These are phyloP conservation scores for Serilophus lunatus DNA, from an alignment of 2,113 vertebrate species.

Conservation along the genomic window DNA sequence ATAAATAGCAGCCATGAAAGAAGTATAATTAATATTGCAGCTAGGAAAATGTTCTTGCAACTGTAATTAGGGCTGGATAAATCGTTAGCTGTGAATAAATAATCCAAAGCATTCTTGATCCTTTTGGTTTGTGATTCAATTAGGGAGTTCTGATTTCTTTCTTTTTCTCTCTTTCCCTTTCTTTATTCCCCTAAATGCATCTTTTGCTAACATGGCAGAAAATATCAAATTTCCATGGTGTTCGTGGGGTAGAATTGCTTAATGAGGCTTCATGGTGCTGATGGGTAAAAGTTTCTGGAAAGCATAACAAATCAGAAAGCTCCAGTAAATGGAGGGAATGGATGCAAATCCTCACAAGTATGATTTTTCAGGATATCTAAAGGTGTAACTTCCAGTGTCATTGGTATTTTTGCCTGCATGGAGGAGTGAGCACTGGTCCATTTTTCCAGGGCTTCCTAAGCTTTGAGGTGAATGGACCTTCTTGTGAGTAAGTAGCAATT, in stretches of 20 bases:
- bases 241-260: neutral
- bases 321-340: neutral
- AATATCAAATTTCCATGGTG: neutral
- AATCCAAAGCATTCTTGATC: slow-evolving; percentile 8
- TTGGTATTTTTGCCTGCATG: neutral
- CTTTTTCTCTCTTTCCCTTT: neutral
- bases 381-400: neutral
- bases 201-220: neutral
- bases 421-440: neutral
- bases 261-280: neutral
- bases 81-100: slow-evolving; percentile 46
- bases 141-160: neutral
- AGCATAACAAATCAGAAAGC: neutral
- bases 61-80: slow-evolving; percentile 53
- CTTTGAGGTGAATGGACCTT: neutral
- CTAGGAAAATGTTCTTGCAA: neutral
- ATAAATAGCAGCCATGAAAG: slow-evolving; percentile 31
- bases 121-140: neutral
- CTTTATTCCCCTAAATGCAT: neutral
- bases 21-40: slow-evolving; percentile 37
- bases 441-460: neutral
- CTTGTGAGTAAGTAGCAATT: neutral
- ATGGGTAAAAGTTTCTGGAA: neutral
- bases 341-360: neutral
- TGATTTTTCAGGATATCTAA: neutral